phyloP scores from a whole-genome alignment of 2,888 invertebrate species.

The Lithophane leautieri region DNA sequence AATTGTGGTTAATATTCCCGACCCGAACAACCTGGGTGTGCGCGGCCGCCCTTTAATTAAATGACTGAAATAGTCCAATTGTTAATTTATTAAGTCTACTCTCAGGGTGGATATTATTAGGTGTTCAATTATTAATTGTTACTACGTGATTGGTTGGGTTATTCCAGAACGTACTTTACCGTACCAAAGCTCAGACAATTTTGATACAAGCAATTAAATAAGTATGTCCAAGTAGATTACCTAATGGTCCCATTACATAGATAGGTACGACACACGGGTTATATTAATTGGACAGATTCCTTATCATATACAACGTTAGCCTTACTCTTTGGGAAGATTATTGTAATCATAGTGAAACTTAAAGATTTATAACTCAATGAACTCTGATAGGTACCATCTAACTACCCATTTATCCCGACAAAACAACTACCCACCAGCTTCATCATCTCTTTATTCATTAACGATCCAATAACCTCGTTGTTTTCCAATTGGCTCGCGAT shows the following conservation, averaged over 20 bases:
- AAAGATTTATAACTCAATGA: not conserved
- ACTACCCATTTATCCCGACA: not conserved
- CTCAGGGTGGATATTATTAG: slow-evolving; percentile 73
- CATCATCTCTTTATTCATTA: slow-evolving; percentile 46
- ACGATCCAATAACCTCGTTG: slow-evolving; percentile 62
- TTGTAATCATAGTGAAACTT: not conserved
- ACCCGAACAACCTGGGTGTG: slow-evolving; percentile 84
- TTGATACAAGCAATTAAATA: not conserved
- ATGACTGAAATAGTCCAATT: slow-evolving; percentile 88
- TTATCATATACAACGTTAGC: not conserved
- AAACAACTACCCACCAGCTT: slow-evolving; percentile 23
- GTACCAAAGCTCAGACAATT: not conserved
- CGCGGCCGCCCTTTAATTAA: slow-evolving; percentile 87
- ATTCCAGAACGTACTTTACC: not conserved
- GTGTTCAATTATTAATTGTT: slow-evolving; percentile 74
- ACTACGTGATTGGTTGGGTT: slow-evolving; percentile 37
- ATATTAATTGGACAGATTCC: not conserved
- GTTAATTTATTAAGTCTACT: slow-evolving; percentile 84
- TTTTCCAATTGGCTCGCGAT: slow-evolving; percentile 66
- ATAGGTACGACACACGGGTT: not conserved
- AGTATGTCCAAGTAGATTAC: not conserved
- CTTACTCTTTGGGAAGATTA: not conserved
- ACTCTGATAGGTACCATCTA: not conserved
- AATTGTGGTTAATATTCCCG: slow-evolving; percentile 90
- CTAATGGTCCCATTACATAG: not conserved